Conservation (phyloP, 53 echinoderm and acorn worm genomes). For the Stichopus horrens region DNA sequence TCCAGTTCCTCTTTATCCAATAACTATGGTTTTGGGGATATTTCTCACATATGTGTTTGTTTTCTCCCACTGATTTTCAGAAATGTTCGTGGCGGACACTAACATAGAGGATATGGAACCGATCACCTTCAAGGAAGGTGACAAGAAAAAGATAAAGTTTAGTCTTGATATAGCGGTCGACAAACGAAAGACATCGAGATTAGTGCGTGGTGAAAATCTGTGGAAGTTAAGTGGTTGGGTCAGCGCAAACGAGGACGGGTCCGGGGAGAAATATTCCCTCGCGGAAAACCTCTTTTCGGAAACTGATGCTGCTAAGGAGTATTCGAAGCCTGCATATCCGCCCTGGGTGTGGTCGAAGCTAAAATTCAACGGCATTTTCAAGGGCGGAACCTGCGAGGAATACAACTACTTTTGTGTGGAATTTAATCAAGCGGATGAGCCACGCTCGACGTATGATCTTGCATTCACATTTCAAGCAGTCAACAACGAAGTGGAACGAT, state of each 20-base stretch:
- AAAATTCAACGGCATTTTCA: neutral
- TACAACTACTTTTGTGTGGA: conserved; percentile 21
- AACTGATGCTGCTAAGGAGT: conserved; percentile 17
- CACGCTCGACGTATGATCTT: conserved; percentile 20
- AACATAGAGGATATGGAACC: neutral
- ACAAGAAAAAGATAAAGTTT: conserved; percentile 20
- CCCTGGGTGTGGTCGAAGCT: conserved; percentile 39
- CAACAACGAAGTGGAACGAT: conserved; percentile 14
- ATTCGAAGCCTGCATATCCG: neutral
- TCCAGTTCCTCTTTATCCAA: no score
- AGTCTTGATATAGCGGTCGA: conserved; percentile 14
- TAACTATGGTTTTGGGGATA: no score
- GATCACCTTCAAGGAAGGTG: neutral
- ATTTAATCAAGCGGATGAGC: conserved; percentile 28
- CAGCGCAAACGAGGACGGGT: conserved; percentile 27
- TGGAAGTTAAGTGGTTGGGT: conserved; percentile 44
- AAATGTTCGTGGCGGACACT: conserved; percentile 15
- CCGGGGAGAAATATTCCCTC: conserved; percentile 20
- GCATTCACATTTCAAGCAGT: conserved; percentile 14
- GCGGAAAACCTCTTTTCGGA: conserved; percentile 20
- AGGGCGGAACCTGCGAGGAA: conserved; percentile 28
- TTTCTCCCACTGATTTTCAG: neutral
- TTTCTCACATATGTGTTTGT: no score
- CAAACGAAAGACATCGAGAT: conserved; percentile 13
- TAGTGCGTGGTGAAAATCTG: conserved; percentile 27